Evolutionary conservation across 2,888 invertebrate species (phyloP).

Genomic region (Idaea dimidiata): DNA sequence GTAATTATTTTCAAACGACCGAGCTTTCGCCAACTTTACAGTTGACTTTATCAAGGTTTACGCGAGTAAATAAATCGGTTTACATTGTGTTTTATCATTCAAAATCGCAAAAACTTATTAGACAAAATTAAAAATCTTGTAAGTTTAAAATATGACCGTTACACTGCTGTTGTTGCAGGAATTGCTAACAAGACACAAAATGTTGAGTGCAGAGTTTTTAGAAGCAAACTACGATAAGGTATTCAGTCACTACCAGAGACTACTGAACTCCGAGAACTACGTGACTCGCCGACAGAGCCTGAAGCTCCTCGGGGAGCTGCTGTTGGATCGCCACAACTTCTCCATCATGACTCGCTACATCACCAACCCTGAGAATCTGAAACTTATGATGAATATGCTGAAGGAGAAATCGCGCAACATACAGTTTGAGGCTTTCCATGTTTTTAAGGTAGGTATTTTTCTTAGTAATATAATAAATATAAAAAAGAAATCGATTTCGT

Average conservation of each 20-base stretch:
- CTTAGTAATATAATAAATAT: too few relatives aligned
- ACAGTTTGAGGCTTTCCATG: constrained; percentile 99
- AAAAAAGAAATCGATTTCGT: too few relatives aligned
- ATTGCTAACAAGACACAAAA: constrained; percentile 95
- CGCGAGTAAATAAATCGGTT: too few relatives aligned
- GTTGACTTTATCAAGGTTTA: too few relatives aligned
- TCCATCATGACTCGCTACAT: constrained; percentile 99
- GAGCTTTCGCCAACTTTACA: too few relatives aligned
- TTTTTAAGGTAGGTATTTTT: constrained; percentile 93
- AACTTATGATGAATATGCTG: constrained; percentile 99
- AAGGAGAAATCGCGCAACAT: constrained; percentile 99
- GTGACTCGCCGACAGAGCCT: constrained; percentile 99
- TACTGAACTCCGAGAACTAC: constrained; percentile 99
- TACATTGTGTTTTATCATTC: too few relatives aligned
- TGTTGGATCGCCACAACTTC: constrained; percentile 99
- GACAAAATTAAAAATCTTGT: too few relatives aligned
- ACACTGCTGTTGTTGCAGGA: constrained; percentile 81
- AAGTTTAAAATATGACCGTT: constrained; percentile 3
- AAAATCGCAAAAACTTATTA: too few relatives aligned
- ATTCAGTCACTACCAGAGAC: constrained; percentile 97
- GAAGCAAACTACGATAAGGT: constrained; percentile 99
- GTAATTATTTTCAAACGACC: too few relatives aligned
- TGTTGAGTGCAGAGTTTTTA: constrained; percentile 98
- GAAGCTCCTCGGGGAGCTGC: constrained; percentile 97
- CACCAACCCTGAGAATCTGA: constrained; percentile 99